Percentiles rank a stretch among this genome's conserved stretches.
These are phyloP conservation scores for Rhamphomyia laevipes DNA, from an alignment of 2,888 invertebrate species.

Conservation along the genomic window DNA sequence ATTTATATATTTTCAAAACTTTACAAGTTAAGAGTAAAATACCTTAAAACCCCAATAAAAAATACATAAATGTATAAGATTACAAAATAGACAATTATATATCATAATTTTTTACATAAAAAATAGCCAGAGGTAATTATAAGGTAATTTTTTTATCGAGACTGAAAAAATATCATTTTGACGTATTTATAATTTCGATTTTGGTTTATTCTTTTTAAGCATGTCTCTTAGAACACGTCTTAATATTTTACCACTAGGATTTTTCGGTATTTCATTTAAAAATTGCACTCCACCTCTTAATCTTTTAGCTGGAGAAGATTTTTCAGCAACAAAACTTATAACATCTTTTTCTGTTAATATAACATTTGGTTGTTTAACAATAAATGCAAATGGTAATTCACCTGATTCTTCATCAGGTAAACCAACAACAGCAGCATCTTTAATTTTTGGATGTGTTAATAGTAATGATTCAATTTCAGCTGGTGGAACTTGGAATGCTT, in stretches of 20 bases:
- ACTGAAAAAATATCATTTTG: too few relatives aligned
- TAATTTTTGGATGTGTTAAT: conserved; percentile 54
- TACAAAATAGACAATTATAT: too few relatives aligned
- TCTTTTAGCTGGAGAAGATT: conserved; percentile 58
- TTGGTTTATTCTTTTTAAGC: not conserved
- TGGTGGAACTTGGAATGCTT: conserved; percentile 76
- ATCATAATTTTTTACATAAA: too few relatives aligned
- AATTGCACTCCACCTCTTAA: conserved; percentile 65
- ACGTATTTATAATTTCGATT: not conserved
- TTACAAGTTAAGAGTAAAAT: too few relatives aligned
- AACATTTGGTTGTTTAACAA: conserved; percentile 48
- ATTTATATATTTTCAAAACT: too few relatives aligned
- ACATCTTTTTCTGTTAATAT: conserved; percentile 45
- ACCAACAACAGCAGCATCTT: conserved; percentile 74
- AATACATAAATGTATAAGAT: too few relatives aligned
- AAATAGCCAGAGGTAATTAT: too few relatives aligned
- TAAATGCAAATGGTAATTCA: conserved; percentile 64
- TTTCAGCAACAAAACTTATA: conserved; percentile 41
- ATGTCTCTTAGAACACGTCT: conserved; percentile 37
- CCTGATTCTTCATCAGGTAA: conserved; percentile 58
- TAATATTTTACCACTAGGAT: conserved; percentile 66
- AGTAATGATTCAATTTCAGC: conserved; percentile 77
- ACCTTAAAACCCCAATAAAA: too few relatives aligned
- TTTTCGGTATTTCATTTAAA: conserved; percentile 62
- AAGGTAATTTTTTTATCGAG: too few relatives aligned